Evolutionary conservation across 2,797 vertebrate species (phyloP).

Genomic region (Amblyopsis hoosieri): DNA sequence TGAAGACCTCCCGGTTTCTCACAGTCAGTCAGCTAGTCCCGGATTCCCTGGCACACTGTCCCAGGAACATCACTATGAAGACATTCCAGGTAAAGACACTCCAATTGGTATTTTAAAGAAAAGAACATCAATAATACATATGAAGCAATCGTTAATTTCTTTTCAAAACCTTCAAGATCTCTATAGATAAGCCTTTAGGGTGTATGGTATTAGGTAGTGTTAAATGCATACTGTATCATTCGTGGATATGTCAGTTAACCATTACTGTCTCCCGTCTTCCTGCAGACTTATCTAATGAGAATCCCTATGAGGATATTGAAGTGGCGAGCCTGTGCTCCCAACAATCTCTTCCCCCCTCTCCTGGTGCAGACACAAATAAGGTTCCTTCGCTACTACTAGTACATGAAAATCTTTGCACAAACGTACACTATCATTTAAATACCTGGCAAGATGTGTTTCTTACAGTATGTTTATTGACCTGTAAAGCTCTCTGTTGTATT

Average conservation of each 20-base stretch:
- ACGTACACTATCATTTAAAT: too few relatives aligned
- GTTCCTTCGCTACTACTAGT: constrained; percentile 55
- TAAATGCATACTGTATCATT: too few relatives aligned
- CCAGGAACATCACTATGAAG: constrained; percentile 95
- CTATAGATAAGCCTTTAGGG: too few relatives aligned
- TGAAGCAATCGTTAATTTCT: too few relatives aligned
- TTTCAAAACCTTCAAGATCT: too few relatives aligned
- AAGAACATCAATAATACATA: too few relatives aligned
- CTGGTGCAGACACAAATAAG: constrained; percentile 80
- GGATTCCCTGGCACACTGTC: constrained; percentile 83
- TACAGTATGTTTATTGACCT: not conserved
- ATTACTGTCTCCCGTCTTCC: not conserved
- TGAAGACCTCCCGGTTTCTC: constrained; percentile 85
- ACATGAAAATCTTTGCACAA: too few relatives aligned
- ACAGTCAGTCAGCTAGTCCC: constrained; percentile 78
- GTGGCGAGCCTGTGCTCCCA: constrained; percentile 85
- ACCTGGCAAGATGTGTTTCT: too few relatives aligned
- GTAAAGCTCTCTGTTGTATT: not conserved
- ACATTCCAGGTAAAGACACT: constrained; percentile 68
- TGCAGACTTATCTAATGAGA: constrained; percentile 84
- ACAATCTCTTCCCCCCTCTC: constrained; percentile 82
- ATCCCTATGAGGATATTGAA: constrained; percentile 92
- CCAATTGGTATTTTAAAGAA: too few relatives aligned
- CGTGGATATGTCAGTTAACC: not conserved
- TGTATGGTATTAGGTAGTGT: too few relatives aligned